Evolutionary conservation across 2,888 invertebrate genomes (phyloP), one percentile per base, ranked within the genome.

Genomic region (Nezara viridula): DNA sequence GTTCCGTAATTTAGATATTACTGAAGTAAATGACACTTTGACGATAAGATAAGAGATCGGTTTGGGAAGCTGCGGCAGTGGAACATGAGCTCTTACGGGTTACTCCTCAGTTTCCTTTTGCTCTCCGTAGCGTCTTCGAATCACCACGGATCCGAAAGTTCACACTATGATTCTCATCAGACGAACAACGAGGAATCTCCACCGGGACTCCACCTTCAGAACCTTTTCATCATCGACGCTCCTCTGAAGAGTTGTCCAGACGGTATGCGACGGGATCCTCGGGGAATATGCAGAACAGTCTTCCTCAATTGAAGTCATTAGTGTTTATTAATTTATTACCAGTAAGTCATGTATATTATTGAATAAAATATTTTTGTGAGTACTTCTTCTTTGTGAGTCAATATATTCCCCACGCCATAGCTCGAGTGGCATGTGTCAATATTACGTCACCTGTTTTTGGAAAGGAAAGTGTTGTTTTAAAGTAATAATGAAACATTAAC

Each of bases 201-300:
- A 9, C 0, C 9, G 7, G 77, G 21, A 37, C 77, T 77, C 37
- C 77, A 77, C 77, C 21, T 77, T 4, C 77, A 77, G 24, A 77
- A 40, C 37, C 77, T 77, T 40, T 77, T 77, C 40, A 77, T 77
- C 37, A 77, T 77, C 77, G 77, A 77, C 77, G 77, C 77, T 3
- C 77, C 77, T 21, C 40, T 77, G 21, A 77, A 77, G 77, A 77
- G 77, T 40, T 77, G 77, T 24, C 77, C 77, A 24, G 21, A 77
- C 6, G 77, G 77, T 19, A 40, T 40, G 77, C 77, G 77, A 21
- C 2, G 77, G 37, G 77, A 77, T 40, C 77, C 40, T 40, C 32
- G 77, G 1, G 77, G 77, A 10, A 77, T 77, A 37, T 77, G 77
- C 37, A 37, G 77, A 21, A 77, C 40, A 7, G 21, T 77, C 19